These are phyloP conservation scores for Benthosema pterotum DNA, from an alignment of 2,797 vertebrate species.

Conservation along the genomic window DNA sequence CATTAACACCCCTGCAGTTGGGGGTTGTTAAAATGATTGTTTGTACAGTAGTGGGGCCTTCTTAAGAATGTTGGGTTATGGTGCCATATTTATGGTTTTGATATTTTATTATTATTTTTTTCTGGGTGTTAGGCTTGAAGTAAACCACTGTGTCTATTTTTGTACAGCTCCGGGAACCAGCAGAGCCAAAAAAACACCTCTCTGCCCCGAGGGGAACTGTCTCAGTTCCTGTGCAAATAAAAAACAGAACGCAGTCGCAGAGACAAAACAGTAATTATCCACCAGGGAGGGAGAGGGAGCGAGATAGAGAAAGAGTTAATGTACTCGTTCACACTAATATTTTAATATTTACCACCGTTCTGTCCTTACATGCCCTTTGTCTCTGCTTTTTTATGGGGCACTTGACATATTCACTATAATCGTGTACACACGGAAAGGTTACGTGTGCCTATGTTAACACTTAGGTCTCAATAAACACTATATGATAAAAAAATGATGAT, in stretches of 20 bases:
- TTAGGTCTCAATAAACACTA: conserved; percentile 16
- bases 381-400: conserved; percentile 52
- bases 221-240: conserved; percentile 77
- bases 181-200: conserved; percentile 52
- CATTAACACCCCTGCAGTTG: conserved; percentile 10
- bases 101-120: conserved; percentile 33
- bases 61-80: conserved; percentile 19
- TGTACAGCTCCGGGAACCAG: conserved; percentile 34
- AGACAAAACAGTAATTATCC: conserved; percentile 86
- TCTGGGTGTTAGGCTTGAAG: conserved; percentile 20
- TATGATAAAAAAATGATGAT: too few relatives aligned
- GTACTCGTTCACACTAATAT: conserved; percentile 36
- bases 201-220: conserved; percentile 61
- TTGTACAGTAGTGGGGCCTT: conserved; percentile 7
- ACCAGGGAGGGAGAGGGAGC: conserved; percentile 54
- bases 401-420: conserved; percentile 29
- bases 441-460: conserved; percentile 61
- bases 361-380: conserved; percentile 63
- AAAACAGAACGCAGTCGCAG: conserved; percentile 68
- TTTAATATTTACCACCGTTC: conserved; percentile 41
- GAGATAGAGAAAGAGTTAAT: conserved; percentile 23
- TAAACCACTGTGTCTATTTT: conserved; percentile 17
- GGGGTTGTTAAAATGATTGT: conserved; percentile 36
- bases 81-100: conserved; percentile 35
- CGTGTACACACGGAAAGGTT: conserved; percentile 39